Conservation (phyloP, 2,888 invertebrate species). For the Acleris literana region DNA sequence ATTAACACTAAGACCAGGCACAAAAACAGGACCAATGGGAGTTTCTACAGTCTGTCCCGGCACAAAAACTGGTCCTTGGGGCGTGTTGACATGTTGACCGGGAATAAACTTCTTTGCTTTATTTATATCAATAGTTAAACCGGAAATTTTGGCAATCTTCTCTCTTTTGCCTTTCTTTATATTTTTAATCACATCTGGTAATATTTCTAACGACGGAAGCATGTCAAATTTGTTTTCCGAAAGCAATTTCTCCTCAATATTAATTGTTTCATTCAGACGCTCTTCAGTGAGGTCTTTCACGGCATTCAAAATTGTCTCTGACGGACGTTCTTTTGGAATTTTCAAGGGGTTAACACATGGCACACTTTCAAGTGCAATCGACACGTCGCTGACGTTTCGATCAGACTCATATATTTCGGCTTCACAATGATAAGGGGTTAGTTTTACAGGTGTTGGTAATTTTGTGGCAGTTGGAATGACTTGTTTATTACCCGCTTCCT, state of each 20-base stretch:
- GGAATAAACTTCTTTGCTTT: constrained; percentile 87
- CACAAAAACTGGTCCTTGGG: constrained; percentile 87
- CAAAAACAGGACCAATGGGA: constrained; percentile 86
- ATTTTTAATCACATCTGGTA: constrained; percentile 85
- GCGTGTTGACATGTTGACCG: constrained; percentile 88
- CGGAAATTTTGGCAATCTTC: constrained; percentile 85
- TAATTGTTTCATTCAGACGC: constrained; percentile 83
- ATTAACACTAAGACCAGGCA: constrained; percentile 88
- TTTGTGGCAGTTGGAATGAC: constrained; percentile 71
- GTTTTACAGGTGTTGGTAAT: constrained; percentile 77
- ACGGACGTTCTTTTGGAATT: constrained; percentile 79
- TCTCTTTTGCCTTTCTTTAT: constrained; percentile 84
- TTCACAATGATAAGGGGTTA: constrained; percentile 77
- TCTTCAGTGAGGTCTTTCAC: constrained; percentile 82
- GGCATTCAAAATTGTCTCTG: constrained; percentile 69
- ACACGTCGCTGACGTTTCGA: constrained; percentile 78
- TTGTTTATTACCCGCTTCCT: constrained; percentile 79
- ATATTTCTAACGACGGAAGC: constrained; percentile 85
- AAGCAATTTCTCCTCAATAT: constrained; percentile 84
- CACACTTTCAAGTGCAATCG: constrained; percentile 83
- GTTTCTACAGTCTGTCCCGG: constrained; percentile 90
- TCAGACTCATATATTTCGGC: constrained; percentile 80
- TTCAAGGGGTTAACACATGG: constrained; percentile 85
- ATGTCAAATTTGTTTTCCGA: constrained; percentile 80
- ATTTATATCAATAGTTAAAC: constrained; percentile 85